Conservation (phyloP, 1,140 invertebrate species). For the Rhopalosiphum padi region DNA sequence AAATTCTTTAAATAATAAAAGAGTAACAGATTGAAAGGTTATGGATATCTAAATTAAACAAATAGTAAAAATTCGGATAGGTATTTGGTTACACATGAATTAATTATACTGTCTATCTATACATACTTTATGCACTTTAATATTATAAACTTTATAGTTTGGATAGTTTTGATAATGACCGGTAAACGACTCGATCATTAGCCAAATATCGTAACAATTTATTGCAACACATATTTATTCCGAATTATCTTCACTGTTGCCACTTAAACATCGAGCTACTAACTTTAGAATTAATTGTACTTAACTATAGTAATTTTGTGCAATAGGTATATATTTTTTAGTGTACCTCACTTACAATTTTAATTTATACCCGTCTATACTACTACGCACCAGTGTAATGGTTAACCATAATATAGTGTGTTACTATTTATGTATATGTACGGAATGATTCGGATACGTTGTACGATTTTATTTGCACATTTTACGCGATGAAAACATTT, state of each 20-base stretch:
- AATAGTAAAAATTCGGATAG: neutral
- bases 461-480: neutral
- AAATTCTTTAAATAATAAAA: neutral
- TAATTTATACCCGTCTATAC: neutral
- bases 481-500: neutral
- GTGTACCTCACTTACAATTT: neutral
- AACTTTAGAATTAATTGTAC: neutral
- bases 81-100: neutral
- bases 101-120: neutral
- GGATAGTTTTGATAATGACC: neutral
- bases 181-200: neutral
- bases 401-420: neutral
- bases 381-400: neutral
- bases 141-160: neutral
- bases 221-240: neutral
- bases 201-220: neutral
- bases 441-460: neutral
- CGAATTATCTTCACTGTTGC: neutral
- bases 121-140: no score
- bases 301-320: no score
- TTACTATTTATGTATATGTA: neutral
- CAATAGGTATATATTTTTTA: no score
- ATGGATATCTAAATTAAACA: neutral
- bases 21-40: neutral
- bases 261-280: neutral